Conservation (phyloP, 2,888 invertebrate genomes). For the Seira ritae region DNA sequence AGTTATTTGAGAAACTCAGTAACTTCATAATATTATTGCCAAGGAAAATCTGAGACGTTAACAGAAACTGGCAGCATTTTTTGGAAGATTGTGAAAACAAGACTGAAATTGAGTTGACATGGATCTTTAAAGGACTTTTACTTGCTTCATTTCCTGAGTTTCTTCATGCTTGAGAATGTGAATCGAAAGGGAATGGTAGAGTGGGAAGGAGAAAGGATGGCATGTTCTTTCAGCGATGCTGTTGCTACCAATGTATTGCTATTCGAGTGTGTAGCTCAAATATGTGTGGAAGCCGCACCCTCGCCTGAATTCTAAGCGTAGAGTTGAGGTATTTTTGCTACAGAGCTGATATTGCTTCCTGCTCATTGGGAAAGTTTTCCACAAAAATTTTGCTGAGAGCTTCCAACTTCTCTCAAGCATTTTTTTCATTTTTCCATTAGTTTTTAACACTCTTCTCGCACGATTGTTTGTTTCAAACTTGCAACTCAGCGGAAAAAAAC, state of each 20-base stretch:
- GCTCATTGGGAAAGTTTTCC: neutral
- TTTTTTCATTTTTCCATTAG: neutral
- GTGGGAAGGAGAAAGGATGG: neutral
- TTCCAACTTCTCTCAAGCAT: neutral
- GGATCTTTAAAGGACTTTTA: neutral
- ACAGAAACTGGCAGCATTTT: neutral
- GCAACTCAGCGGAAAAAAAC: neutral
- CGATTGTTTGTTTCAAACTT: neutral
- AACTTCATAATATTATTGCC: neutral
- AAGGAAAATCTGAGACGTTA: slow-evolving; percentile 1
- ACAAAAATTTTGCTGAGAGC: neutral
- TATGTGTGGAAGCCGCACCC: neutral
- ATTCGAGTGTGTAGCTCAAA: neutral
- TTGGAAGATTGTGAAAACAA: neutral
- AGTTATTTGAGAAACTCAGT: neutral
- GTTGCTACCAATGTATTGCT: neutral
- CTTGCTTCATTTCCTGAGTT: slow-evolving; percentile 1
- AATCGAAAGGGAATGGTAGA: neutral
- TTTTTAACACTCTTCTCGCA: neutral
- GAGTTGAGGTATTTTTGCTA: neutral
- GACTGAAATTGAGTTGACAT: slow-evolving; percentile 10
- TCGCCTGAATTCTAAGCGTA: neutral
- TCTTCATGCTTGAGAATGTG: neutral
- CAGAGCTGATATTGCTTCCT: neutral
- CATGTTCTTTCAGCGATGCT: neutral